phyloP scores from a whole-genome alignment of 2,113 vertebrate genomes.

The Lethenteron reissneri region DNA sequence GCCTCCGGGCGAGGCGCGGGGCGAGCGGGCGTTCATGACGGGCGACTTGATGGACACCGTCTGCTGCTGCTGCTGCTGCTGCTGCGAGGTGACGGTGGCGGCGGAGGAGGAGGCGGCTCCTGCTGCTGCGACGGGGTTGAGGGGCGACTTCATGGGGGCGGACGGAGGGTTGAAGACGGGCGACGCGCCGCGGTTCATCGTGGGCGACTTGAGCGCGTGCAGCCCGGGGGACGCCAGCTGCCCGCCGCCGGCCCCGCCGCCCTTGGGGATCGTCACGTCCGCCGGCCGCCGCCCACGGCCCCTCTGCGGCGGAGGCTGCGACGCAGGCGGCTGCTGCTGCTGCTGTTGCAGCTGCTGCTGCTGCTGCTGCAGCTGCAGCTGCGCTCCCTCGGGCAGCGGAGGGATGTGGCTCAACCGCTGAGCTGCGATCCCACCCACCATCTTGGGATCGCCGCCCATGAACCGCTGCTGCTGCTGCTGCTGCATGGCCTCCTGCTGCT shows the following conservation, averaged over 20 bases:
- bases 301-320: conserved; percentile 21
- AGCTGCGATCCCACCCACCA: too few species aligned
- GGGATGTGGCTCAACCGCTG: too few species aligned
- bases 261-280: conserved; percentile 45
- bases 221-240: conserved; percentile 86
- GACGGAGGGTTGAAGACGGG: conserved; percentile 94
- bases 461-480: too few species aligned
- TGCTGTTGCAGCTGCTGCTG: too few species aligned
- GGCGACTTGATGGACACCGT: conserved; percentile 64
- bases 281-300: conserved; percentile 61
- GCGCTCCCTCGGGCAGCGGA: too few species aligned
- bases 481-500: too few species aligned
- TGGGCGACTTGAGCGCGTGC: conserved; percentile 84
- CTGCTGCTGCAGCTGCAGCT: too few species aligned
- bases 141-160: conserved; percentile 88
- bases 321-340: too few species aligned
- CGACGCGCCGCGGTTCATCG: conserved; percentile 87
- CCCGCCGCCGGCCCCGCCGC: conserved; percentile 16
- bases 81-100: conserved; percentile 37
- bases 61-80: conserved; percentile 35
- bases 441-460: too few species aligned
- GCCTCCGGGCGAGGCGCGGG: neutral
- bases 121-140: conserved; percentile 89
- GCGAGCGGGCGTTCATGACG: neutral
- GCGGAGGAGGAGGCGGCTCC: conserved; percentile 8